phyloP scores from a whole-genome alignment of 2,113 vertebrate species.

The Pandion haliaetus region DNA sequence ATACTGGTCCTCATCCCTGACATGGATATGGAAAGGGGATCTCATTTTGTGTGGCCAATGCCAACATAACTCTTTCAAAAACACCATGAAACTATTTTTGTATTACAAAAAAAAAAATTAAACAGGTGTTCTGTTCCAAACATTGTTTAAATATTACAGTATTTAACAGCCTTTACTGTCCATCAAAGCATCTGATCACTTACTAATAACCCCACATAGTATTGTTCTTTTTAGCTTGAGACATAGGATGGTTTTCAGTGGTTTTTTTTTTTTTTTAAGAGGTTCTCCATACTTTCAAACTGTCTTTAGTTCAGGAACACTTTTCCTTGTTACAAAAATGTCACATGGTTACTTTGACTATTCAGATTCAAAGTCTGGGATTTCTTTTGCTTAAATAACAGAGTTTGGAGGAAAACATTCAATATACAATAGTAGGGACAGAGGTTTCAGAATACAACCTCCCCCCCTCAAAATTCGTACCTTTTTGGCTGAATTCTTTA shows the following conservation, averaged over 20 bases:
- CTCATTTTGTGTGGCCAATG: background rate
- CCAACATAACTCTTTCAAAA: background rate
- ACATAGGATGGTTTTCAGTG: background rate
- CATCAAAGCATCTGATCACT: background rate
- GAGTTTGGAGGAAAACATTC: background rate
- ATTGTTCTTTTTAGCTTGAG: background rate
- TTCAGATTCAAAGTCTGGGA: background rate
- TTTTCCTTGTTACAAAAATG: background rate
- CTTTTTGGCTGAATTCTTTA: slow-evolving; percentile 83
- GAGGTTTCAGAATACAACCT: background rate
- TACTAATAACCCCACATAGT: background rate
- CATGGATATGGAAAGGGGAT: background rate
- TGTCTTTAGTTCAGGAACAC: background rate
- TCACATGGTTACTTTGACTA: background rate
- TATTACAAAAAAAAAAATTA: background rate
- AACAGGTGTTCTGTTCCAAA: background rate
- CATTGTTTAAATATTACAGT: background rate
- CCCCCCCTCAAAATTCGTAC: slow-evolving; percentile 51
- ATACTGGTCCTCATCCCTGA: background rate
- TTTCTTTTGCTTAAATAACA: background rate
- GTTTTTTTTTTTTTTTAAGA: background rate
- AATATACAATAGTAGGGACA: background rate
- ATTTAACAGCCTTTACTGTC: background rate
- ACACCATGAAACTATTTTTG: background rate
- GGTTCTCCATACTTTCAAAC: background rate